Conservation (phyloP, 2,113 vertebrate species). For the Brachyhypopomus occidentalis region DNA sequence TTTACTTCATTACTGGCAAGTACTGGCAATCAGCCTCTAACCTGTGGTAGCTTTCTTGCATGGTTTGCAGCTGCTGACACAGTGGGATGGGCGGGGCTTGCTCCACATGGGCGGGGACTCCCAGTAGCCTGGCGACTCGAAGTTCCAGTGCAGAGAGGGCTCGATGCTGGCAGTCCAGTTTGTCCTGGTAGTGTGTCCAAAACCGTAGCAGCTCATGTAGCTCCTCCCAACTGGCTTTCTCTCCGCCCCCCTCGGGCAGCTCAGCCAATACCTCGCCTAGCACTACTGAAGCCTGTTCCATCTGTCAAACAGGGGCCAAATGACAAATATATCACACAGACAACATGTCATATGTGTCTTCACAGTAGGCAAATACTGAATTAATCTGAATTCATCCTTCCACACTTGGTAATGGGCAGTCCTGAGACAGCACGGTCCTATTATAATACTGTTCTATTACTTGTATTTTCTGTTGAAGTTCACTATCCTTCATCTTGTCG, state of each 20-base stretch:
- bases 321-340: neutral
- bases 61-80: constrained; percentile 77
- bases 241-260: constrained; percentile 72
- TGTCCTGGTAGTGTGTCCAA: constrained; percentile 77
- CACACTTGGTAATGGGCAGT: too few relatives aligned
- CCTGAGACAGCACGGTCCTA: too few relatives aligned
- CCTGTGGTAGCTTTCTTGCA: constrained; percentile 82
- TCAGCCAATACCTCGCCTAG: constrained; percentile 86
- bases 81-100: constrained; percentile 65
- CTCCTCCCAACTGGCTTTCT: constrained; percentile 72
- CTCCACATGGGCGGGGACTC: constrained; percentile 65
- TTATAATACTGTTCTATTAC: too few relatives aligned
- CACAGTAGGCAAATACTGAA: neutral
- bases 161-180: constrained; percentile 80
- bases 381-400: too few relatives aligned
- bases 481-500: too few relatives aligned
- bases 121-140: constrained; percentile 74
- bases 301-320: constrained; percentile 65
- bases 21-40: constrained; percentile 61
- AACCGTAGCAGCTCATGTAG: constrained; percentile 77
- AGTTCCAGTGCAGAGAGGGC: constrained; percentile 80
- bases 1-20: too few relatives aligned
- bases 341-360: neutral
- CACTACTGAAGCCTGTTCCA: constrained; percentile 81
- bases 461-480: too few relatives aligned